A percentile compares a stretch with the other conserved stretches of the same genome.
Evolutionary conservation across 2,888 invertebrate species (phyloP).

Genomic region (Ophioninae sp.): DNA sequence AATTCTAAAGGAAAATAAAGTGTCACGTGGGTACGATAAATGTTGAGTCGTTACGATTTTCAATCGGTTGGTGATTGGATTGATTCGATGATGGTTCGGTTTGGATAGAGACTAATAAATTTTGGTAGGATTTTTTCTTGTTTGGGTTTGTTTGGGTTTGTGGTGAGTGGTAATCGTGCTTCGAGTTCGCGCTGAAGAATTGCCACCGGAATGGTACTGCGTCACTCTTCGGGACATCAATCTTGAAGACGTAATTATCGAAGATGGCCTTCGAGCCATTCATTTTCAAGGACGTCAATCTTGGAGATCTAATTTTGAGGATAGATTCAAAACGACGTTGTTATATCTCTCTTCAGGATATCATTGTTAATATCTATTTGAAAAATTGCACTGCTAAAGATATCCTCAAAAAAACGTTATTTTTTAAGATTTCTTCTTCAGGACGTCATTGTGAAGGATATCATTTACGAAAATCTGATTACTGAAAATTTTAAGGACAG

Average conservation of each 20-base stretch:
- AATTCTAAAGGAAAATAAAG: neutral
- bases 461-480: too few relatives aligned
- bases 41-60: neutral
- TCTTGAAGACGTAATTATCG: neutral
- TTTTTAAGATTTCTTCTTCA: too few relatives aligned
- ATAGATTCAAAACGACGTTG: too few relatives aligned
- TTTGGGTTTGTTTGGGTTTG: too few relatives aligned
- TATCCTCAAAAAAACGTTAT: too few relatives aligned
- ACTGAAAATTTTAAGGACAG: neutral
- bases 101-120: neutral
- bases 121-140: neutral
- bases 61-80: neutral
- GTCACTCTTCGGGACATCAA: neutral
- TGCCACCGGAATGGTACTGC: neutral
- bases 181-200: slow-evolving; percentile 1
- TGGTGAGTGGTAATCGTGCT: slow-evolving; percentile 22
- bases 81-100: neutral
- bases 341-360: too few relatives aligned
- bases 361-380: too few relatives aligned
- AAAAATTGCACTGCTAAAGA: too few relatives aligned
- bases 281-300: too few relatives aligned
- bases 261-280: too few relatives aligned
- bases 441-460: too few relatives aligned
- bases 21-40: neutral
- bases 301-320: too few relatives aligned